These are phyloP conservation scores for Mionectes olivaceus DNA, from an alignment of 2,797 vertebrate species.

Conservation along the genomic window DNA sequence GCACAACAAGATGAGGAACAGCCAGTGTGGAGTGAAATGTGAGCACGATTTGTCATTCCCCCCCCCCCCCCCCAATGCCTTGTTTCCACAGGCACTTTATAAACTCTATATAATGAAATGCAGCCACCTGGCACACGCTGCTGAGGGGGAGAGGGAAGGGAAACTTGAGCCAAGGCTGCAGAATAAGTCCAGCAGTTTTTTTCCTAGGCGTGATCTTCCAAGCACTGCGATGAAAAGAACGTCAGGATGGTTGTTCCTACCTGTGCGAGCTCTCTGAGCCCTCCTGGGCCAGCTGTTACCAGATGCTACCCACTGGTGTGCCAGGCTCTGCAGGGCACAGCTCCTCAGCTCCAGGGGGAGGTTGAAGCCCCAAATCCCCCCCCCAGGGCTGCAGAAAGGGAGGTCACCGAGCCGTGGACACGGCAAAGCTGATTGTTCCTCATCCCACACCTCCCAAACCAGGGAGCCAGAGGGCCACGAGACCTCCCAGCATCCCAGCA, in stretches of 20 bases:
- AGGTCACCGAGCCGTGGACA: no score
- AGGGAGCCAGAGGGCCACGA: not conserved
- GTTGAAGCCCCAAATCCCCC: no score
- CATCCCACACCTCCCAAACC: not conserved
- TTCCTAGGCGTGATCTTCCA: not conserved
- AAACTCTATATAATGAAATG: not conserved
- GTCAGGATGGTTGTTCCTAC: not conserved
- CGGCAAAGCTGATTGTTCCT: not conserved
- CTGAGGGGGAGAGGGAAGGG: not conserved
- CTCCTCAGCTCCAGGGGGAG: no score
- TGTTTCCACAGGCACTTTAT: slow-evolving; percentile 13
- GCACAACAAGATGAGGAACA: not conserved
- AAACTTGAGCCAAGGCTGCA: not conserved
- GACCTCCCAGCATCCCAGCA: not conserved
- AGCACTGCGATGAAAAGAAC: not conserved
- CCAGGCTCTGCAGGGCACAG: no score
- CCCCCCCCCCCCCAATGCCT: not conserved
- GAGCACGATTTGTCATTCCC: not conserved
- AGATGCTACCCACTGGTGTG: no score
- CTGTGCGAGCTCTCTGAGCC: not conserved
- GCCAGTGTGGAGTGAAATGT: not conserved
- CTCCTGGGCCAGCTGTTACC: not conserved
- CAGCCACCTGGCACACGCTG: slow-evolving; percentile 11
- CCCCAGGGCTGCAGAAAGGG: no score
- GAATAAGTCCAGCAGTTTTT: not conserved